Base-by-base conservation (phyloP, 1,140 invertebrate species). In the Heliconius eleuchia region DNA sequence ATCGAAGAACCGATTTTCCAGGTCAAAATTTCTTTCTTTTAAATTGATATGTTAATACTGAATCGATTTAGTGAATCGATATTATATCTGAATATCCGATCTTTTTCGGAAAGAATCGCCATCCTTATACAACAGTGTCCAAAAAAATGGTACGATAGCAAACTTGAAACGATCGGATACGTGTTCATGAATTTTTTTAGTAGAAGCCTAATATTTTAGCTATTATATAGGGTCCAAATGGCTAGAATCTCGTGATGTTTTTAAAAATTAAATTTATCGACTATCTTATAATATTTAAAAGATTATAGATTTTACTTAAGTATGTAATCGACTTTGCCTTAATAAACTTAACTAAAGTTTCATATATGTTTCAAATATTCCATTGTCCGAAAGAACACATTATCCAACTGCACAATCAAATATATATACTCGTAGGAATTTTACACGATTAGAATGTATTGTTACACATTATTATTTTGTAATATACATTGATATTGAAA, bases 181-280 rank as follows among this genome's bases (percentile, higher is more conserved):
- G 71, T 74, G 78, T 77, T 57, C 70, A 73, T 70, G 30, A 80
- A 71, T 52, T 23, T 39, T 70, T 76, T 60, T 18, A 50, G n/a
- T 16, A 77, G 30, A 78, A 75, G 37, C 37, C 55, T 72, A 75
- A 78, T 81, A 70, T 78, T 46, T 72, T 60, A 66, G 60, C 60
- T 66, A 75, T 66, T 73, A 71, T 78, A 75, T 79, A 81, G 82
- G 82, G 82, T 81, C 82, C 82, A 83, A 83, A 77, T 74, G 77
- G 77, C 74, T 81, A 79, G 71, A 75, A 76, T 76, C 46, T 80
- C 39, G 74, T 80, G 79, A 76, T 80, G 50, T 71, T 66, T 66
- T 66, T 73, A 52, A 52, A 66, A 37, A 71, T 39, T 46, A 70
- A 50, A 76, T 66, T 42, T 46, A 42, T 70, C n/a, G 34, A 76